These are phyloP conservation scores for Platycercus adscitus DNA, from an alignment of 2,113 vertebrate genomes.

Conservation along the genomic window DNA sequence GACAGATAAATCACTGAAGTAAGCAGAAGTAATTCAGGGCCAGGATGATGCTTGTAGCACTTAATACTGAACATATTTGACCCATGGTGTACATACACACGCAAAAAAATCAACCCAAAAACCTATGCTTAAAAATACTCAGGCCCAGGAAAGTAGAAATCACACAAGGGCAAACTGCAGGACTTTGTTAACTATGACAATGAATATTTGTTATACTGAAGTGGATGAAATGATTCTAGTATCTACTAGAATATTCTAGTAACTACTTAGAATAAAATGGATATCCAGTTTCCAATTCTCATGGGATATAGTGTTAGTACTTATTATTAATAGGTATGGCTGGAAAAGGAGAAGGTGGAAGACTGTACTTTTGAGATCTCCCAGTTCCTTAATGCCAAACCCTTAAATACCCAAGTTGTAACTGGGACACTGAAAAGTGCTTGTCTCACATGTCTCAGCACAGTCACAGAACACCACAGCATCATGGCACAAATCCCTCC, in stretches of 20 bases:
- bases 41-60: not conserved
- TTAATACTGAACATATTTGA: not conserved
- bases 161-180: not conserved
- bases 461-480: not conserved
- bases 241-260: not conserved
- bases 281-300: not conserved
- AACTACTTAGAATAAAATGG: not conserved
- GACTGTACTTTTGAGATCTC: not conserved
- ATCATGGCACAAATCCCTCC: not conserved
- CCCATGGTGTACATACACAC: not conserved
- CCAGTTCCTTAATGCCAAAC: not conserved
- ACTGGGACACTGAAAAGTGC: not conserved
- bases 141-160: not conserved
- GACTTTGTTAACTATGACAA: not conserved
- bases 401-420: not conserved
- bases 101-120: not conserved
- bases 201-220: not conserved
- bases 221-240: not conserved
- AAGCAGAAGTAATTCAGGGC: not conserved
- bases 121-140: not conserved
- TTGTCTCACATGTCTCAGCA: fast-evolving
- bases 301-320: not conserved
- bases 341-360: not conserved
- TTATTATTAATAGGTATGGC: not conserved
- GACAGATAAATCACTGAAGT: not conserved